These are phyloP conservation scores for Murina feae DNA, from an alignment of 2,113 vertebrate genomes.

Conservation along the genomic window DNA sequence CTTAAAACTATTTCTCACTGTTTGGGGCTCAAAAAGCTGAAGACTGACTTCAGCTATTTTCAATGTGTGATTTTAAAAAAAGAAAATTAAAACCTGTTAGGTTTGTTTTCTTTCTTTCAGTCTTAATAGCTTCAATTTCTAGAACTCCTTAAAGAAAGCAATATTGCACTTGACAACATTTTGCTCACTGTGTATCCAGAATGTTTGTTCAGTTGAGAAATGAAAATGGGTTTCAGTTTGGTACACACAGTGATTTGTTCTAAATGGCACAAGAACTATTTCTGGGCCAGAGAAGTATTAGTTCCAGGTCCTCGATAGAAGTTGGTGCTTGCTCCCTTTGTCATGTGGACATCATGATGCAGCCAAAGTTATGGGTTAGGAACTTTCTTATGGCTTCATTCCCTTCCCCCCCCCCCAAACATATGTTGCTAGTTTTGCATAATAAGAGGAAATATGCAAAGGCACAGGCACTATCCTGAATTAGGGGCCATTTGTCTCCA, in stretches of 20 bases:
- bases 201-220: slow-evolving; percentile 64
- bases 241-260: slow-evolving; percentile 46
- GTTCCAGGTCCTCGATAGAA: slow-evolving; percentile 29
- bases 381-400: neutral
- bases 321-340: neutral
- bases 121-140: slow-evolving; percentile 54
- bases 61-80: slow-evolving; percentile 21
- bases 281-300: slow-evolving; percentile 38
- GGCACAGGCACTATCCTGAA: neutral
- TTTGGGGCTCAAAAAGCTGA: slow-evolving; percentile 29
- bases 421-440: neutral
- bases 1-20: slow-evolving; percentile 35
- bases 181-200: slow-evolving; percentile 48
- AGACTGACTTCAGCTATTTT: slow-evolving; percentile 38
- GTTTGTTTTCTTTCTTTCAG: slow-evolving; percentile 66
- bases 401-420: accelerated
- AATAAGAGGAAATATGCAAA: neutral
- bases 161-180: neutral
- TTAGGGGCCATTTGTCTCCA: neutral
- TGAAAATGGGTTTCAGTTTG: slow-evolving; percentile 53
- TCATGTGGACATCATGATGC: accelerated
- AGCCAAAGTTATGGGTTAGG: neutral
- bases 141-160: slow-evolving; percentile 50
- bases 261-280: slow-evolving; percentile 44
- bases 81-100: neutral